Evolutionary conservation across 2,113 vertebrate species (phyloP), one percentile per base, ranked within the genome.

Genomic region (Camelus bactrianus): DNA sequence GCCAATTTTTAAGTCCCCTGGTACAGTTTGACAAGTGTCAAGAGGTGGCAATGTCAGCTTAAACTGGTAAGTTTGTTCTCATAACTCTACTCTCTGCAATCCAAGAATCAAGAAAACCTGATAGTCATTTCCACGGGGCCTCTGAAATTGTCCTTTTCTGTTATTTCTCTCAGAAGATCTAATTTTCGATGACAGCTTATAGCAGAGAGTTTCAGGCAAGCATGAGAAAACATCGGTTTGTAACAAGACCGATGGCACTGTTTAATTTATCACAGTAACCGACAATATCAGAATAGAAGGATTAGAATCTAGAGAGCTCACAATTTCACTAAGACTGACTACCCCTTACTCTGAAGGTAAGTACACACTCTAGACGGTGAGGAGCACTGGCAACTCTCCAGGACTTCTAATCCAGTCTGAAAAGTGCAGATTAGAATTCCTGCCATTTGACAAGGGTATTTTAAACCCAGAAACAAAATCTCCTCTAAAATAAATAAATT

Each of bases 401-500:
- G 0, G 12, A 15, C 52, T 80, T 89, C 79, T 46, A 10, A 50
- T 32, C 38, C 32, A 52, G 22, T 54, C 67, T 69, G 1, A 32
- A 38, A 62, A 72, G 24, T n/a, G 24, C 7, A 0, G 42, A 15
- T 48, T 10, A 50, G 35, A 11, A 58, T 72, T 87, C 64, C 24
- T 58, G 54, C 24, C 19, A 30, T 70, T 28, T 17, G 2, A 76
- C 35, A 64, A 11, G 12, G 9, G 35, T 20, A n/a, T 77, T 77
- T 84, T 73, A 89, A 91, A 93, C 12, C 54, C 26, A 26, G n/a
- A 96, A 91, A 86, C 2, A 87, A 87, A 84, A 85, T 30, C 2
- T 70, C 69, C 42, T 73, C 50, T 5, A 70, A 86, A 81, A 42
- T n/a, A 5, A 54, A 32, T 64, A 15, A 69, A 30, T 32, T 69